These are phyloP conservation scores for Trichomycterus rosablanca DNA, from an alignment of 2,113 vertebrate species.

Conservation along the genomic window DNA sequence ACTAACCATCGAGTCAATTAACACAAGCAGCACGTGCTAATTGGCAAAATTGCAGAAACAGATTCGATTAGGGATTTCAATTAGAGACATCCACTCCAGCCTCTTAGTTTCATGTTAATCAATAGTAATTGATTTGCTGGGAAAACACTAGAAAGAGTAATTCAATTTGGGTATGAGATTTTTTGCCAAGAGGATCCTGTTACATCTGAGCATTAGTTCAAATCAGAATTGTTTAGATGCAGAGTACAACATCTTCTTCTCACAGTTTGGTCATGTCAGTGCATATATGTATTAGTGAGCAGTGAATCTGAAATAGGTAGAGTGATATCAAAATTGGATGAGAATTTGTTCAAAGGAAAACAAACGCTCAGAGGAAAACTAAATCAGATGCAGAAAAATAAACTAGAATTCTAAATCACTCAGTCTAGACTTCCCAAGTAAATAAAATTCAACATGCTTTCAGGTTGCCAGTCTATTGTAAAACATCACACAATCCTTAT, in stretches of 20 bases:
- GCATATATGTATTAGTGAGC: constrained; percentile 58
- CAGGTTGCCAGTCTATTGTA: no score
- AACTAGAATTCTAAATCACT: constrained; percentile 14
- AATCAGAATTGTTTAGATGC: constrained; percentile 34
- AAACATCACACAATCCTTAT: no score
- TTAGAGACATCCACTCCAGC: constrained; percentile 57
- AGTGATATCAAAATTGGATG: constrained; percentile 65
- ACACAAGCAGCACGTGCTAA: constrained; percentile 66
- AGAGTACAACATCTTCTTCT: constrained; percentile 31
- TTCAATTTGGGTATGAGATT: constrained; percentile 17
- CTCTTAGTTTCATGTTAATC: constrained; percentile 25
- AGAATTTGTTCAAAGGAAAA: constrained; percentile 65
- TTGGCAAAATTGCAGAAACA: constrained; percentile 66
- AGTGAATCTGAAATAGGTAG: constrained; percentile 63
- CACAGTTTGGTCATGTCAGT: constrained; percentile 44
- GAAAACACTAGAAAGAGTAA: constrained; percentile 27
- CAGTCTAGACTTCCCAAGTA: background rate
- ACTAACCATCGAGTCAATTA: constrained; percentile 68
- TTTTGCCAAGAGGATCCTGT: background rate
- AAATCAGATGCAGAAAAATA: constrained; percentile 47
- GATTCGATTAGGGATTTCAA: constrained; percentile 75
- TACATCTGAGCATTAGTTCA: constrained; percentile 16
- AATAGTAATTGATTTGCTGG: constrained; percentile 31
- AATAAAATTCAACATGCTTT: no score
- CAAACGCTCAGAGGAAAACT: constrained; percentile 51